Percentiles rank a stretch among this genome's conserved stretches.
Evolutionary conservation across 2,888 invertebrate genomes (phyloP).

Genomic region (Schrankia costaestrigalis): DNA sequence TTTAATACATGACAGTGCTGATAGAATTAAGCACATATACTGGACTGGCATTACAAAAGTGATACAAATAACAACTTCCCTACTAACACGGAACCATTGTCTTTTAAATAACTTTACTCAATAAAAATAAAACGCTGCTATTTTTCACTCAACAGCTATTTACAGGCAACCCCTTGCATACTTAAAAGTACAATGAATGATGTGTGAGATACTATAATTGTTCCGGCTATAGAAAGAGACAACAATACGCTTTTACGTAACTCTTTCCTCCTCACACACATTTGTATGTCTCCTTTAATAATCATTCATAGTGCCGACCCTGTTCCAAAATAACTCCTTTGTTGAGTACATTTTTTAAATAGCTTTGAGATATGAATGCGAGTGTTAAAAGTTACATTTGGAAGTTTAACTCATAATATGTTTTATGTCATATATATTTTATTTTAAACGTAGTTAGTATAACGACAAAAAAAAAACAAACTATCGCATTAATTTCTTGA

Average conservation of each 20-base stretch:
- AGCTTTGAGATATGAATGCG: background rate
- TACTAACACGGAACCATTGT: too few relatives aligned
- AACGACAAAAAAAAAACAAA: too few relatives aligned
- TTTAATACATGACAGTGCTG: too few relatives aligned
- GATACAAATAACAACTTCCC: too few relatives aligned
- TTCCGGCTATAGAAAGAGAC: conserved; percentile 12
- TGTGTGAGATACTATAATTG: conserved; percentile 30
- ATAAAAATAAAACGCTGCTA: background rate
- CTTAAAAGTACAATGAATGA: conserved; percentile 24
- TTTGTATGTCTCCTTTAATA: conserved; percentile 9
- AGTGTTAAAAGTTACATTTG: conserved; percentile 1
- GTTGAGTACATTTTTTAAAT: conserved; percentile 2
- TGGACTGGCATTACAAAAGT: too few relatives aligned
- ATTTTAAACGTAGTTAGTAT: too few relatives aligned
- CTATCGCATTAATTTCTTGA: too few relatives aligned
- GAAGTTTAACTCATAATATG: too few relatives aligned
- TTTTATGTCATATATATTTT: too few relatives aligned
- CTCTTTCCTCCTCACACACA: conserved; percentile 5
- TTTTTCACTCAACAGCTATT: conserved; percentile 8
- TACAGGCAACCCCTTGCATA: conserved; percentile 8
- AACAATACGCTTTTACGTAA: background rate
- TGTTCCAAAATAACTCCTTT: conserved; percentile 20
- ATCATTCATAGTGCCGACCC: conserved; percentile 16
- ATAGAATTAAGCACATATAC: too few relatives aligned
- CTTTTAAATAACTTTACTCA: too few relatives aligned